A percentile compares a stretch with the other conserved stretches of the same genome.
These are phyloP conservation scores for Melanophora roralis DNA, from an alignment of 2,888 invertebrate species.

Conservation along the genomic window DNA sequence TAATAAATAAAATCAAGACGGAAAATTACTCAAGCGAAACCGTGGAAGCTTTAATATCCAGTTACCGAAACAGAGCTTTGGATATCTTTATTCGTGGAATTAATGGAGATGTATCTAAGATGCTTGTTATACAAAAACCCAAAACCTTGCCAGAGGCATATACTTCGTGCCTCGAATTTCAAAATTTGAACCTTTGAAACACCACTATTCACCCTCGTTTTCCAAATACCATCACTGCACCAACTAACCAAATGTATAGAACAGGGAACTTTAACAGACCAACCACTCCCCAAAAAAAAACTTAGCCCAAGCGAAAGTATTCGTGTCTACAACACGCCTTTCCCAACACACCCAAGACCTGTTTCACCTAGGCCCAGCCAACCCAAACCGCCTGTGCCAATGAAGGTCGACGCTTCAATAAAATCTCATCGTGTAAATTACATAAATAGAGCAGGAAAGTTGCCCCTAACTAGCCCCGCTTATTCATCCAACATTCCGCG, in stretches of 20 bases:
- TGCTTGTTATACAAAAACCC: constrained; percentile 49
- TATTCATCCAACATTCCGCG: not conserved
- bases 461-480: not conserved
- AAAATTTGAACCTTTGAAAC: not conserved
- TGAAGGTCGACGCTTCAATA: not conserved
- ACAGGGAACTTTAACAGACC: not conserved
- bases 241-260: constrained; percentile 7
- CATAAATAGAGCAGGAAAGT: no score
- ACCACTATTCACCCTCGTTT: not conserved
- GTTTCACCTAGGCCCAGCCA: not conserved
- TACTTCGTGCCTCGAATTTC: constrained; percentile 33
- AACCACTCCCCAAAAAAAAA: constrained; percentile 11
- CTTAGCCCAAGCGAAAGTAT: constrained; percentile 1
- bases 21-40: constrained; percentile 49
- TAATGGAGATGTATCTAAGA: constrained; percentile 34
- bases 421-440: not conserved
- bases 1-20: constrained; percentile 20
- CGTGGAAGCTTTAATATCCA: constrained; percentile 33
- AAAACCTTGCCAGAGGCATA: constrained; percentile 53
- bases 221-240: not conserved
- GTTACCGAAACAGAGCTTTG: not conserved
- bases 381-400: not conserved
- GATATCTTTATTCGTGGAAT: constrained; percentile 33
- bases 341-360: not conserved
- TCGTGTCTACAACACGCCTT: not conserved